phyloP scores from a whole-genome alignment of 2,888 invertebrate genomes.

The Drosophila meridionalis region DNA sequence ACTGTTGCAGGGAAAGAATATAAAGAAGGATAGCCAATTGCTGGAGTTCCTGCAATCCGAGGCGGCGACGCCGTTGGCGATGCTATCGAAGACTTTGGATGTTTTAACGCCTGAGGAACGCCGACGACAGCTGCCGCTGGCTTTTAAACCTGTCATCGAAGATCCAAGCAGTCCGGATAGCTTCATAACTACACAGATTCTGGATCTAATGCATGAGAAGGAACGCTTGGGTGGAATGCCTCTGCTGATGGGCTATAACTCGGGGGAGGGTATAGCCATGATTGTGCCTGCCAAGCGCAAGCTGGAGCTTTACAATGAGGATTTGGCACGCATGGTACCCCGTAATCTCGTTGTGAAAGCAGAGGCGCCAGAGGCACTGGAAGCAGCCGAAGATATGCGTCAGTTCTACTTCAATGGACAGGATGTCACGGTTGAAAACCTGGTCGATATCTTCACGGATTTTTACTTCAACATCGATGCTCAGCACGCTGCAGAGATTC shows the following conservation, averaged over 20 bases:
- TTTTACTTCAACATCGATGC: conserved; percentile 81
- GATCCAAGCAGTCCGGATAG: conserved; percentile 69
- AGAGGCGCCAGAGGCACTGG: conserved; percentile 52
- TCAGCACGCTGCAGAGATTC: conserved; percentile 75
- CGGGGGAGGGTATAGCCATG: conserved; percentile 86
- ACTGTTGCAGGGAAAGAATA: conserved; percentile 64
- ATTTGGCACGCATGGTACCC: conserved; percentile 80
- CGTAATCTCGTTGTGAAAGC: conserved; percentile 69
- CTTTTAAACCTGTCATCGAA: conserved; percentile 82
- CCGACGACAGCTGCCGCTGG: conserved; percentile 75
- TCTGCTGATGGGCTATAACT: conserved; percentile 86
- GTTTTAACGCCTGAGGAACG: conserved; percentile 78
- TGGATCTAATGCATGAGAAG: conserved; percentile 85
- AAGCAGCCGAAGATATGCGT: conserved; percentile 71
- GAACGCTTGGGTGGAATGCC: conserved; percentile 85
- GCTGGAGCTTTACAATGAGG: conserved; percentile 69
- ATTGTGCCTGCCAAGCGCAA: conserved; percentile 69
- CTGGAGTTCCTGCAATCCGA: conserved; percentile 70
- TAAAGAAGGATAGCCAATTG: conserved; percentile 40
- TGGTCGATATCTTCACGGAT: conserved; percentile 86
- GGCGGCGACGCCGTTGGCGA: conserved; percentile 53
- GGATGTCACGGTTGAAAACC: conserved; percentile 82
- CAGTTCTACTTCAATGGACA: conserved; percentile 86
- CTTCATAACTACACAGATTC: conserved; percentile 80
- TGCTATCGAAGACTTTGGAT: conserved; percentile 52